Evolutionary conservation across 2,888 invertebrate species (phyloP).

Genomic region (Poecilobothrus nobilitatus): DNA sequence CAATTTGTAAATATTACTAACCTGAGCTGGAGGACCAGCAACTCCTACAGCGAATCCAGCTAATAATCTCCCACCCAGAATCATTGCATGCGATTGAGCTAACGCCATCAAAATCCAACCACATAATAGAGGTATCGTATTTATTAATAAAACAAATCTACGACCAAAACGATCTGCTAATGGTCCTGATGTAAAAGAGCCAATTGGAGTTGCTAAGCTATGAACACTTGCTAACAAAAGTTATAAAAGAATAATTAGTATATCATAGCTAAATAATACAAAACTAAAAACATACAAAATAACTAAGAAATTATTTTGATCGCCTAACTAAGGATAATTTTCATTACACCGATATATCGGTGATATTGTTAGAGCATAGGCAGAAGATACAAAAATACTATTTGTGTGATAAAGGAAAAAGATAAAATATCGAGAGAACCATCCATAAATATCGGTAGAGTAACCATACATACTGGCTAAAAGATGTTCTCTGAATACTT

Average conservation of each 20-base stretch:
- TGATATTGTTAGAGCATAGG: too few relatives aligned
- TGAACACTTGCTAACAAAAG: constrained; percentile 60
- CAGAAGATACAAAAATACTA: too few relatives aligned
- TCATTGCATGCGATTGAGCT: constrained; percentile 48
- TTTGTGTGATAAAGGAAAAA: too few relatives aligned
- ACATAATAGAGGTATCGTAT: constrained; percentile 55
- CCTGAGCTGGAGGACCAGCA: constrained; percentile 66
- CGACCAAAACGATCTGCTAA: constrained; percentile 63
- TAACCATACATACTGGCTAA: too few relatives aligned
- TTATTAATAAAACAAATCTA: constrained; percentile 54
- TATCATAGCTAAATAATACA: too few relatives aligned
- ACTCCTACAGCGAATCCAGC: constrained; percentile 67
- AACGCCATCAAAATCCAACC: constrained; percentile 63
- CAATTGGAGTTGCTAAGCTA: constrained; percentile 67
- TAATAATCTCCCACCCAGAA: constrained; percentile 58
- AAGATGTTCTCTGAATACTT: too few relatives aligned
- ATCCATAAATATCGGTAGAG: too few relatives aligned
- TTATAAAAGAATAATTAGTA: constrained; percentile 4
- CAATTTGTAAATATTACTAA: constrained; percentile 33
- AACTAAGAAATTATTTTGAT: not conserved
- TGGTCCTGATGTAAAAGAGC: constrained; percentile 62
- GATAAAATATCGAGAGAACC: too few relatives aligned
- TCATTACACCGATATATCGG: too few relatives aligned
- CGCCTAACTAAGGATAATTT: not conserved
- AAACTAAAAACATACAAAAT: too few relatives aligned